Evolutionary conservation across 2,113 vertebrate genomes (phyloP).

Genomic region (Pteruthius melanotis): DNA sequence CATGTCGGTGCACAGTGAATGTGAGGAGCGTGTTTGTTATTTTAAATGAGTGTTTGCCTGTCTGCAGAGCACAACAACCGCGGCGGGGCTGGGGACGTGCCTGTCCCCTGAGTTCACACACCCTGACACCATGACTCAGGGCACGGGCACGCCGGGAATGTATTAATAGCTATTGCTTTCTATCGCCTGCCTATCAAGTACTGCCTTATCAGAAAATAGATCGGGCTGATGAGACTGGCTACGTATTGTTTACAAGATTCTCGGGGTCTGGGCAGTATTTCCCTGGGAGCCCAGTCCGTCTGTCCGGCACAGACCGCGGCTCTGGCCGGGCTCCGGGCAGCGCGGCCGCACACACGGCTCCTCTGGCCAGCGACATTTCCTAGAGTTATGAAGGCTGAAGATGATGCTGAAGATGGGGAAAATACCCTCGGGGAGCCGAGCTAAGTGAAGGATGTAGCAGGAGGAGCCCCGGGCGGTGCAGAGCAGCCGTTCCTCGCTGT

Average conservation of each 20-base stretch:
- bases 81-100: not conserved
- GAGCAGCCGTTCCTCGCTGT: not conserved
- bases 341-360: not conserved
- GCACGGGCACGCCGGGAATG: conserved; percentile 78
- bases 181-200: conserved; percentile 78
- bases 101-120: conserved; percentile 67
- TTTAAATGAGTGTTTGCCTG: not conserved
- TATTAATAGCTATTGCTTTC: conserved; percentile 79
- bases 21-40: not conserved
- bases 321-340: not conserved
- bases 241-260: conserved; percentile 74
- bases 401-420: conserved; percentile 69
- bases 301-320: not conserved
- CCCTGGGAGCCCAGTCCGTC: not conserved
- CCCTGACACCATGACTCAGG: conserved; percentile 78
- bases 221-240: conserved; percentile 73
- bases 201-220: conserved; percentile 86
- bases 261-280: conserved; percentile 69
- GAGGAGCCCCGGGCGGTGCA: not conserved
- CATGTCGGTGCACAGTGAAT: not conserved
- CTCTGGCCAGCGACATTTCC: not conserved
- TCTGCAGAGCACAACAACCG: not conserved
- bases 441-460: conserved; percentile 11
- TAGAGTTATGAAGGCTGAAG: conserved; percentile 71
- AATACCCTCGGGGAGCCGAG: not conserved